Conservation (phyloP, 1,140 invertebrate species). For the Philotrypesis tridentata region DNA sequence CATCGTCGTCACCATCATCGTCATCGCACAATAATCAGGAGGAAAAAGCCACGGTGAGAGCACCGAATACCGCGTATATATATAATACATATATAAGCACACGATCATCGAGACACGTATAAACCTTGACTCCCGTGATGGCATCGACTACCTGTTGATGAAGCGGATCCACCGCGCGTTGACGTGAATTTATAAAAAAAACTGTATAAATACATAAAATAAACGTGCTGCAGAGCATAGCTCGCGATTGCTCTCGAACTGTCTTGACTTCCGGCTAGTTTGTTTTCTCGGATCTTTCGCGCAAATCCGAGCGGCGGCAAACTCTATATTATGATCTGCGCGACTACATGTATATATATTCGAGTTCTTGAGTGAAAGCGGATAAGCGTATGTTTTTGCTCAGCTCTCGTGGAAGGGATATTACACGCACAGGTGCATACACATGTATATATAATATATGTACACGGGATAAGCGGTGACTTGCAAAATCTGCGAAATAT, state of each 20-base stretch:
- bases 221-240: too few relatives aligned
- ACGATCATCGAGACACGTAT: background rate
- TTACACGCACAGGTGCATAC: background rate
- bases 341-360: too few relatives aligned
- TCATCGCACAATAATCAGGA: too few relatives aligned
- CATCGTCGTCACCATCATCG: too few relatives aligned
- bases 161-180: background rate
- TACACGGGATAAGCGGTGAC: conserved; percentile 1
- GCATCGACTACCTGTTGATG: background rate
- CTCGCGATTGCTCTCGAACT: too few relatives aligned
- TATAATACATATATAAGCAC: too few relatives aligned
- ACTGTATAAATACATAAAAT: too few relatives aligned
- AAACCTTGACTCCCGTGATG: background rate
- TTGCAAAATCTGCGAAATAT: conserved; percentile 19
- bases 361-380: background rate
- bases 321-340: too few relatives aligned
- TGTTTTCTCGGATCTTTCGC: background rate
- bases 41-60: too few relatives aligned
- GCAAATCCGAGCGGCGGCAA: background rate
- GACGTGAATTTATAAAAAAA: background rate
- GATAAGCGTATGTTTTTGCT: background rate
- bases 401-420: background rate
- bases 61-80: too few relatives aligned
- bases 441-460: too few relatives aligned
- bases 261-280: background rate